Conservation (phyloP, 2,113 vertebrate genomes). For the Antechinus flavipes region DNA sequence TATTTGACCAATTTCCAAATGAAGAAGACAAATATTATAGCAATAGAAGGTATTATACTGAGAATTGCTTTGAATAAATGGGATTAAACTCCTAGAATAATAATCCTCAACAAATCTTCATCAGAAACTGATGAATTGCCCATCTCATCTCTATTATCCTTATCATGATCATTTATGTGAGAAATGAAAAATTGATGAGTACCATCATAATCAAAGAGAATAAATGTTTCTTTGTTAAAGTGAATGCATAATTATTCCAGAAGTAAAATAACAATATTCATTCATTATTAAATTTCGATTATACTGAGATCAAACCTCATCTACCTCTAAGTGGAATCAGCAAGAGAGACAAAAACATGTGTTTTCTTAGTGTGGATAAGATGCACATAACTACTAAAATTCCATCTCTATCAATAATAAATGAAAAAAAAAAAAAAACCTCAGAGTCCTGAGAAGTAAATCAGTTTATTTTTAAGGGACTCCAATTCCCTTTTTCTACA, state of each 20-base stretch:
- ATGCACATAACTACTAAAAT: fast-evolving
- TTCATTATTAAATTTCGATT: conserved; percentile 75
- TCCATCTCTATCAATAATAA: not conserved
- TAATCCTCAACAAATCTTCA: conserved; percentile 59
- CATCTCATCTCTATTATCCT: conserved; percentile 71
- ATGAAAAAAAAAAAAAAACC: not conserved
- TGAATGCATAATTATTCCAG: conserved; percentile 68
- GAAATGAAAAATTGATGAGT: conserved; percentile 76
- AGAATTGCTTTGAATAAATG: conserved; percentile 52
- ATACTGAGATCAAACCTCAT: conserved; percentile 51
- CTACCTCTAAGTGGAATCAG: conserved; percentile 41
- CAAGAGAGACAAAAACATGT: not conserved
- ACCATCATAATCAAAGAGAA: conserved; percentile 76
- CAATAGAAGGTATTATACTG: conserved; percentile 47
- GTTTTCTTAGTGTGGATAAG: not conserved
- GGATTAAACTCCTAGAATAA: conserved; percentile 49
- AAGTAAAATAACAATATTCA: conserved; percentile 79
- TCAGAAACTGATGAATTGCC: conserved; percentile 71
- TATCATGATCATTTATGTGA: conserved; percentile 70
- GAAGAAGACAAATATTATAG: conserved; percentile 51
- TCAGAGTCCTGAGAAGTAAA: not conserved
- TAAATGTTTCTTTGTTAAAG: conserved; percentile 77
- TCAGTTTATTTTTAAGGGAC: not conserved
- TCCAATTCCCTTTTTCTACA: not conserved
- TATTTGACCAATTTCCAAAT: conserved; percentile 68